These are phyloP conservation scores for Tringa solitaria DNA, from an alignment of 2,113 vertebrate species.

Conservation along the genomic window DNA sequence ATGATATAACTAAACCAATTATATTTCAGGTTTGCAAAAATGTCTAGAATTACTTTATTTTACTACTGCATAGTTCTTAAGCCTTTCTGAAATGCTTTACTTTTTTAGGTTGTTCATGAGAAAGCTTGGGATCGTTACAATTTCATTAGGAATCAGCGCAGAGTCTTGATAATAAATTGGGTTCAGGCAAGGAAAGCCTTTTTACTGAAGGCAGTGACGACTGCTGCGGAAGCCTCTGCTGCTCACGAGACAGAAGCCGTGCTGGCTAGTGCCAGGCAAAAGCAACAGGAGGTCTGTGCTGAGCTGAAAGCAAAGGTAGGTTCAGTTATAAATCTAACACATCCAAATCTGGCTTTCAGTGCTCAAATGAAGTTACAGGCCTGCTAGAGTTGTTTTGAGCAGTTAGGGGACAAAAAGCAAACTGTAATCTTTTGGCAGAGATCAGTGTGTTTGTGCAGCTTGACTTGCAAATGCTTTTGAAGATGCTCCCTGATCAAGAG, in stretches of 20 bases:
- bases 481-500: background rate
- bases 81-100: background rate
- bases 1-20: background rate
- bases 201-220: constrained; percentile 69
- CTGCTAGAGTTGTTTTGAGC: background rate
- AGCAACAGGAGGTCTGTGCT: constrained; percentile 84
- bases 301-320: constrained; percentile 87
- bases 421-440: background rate
- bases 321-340: background rate
- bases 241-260: constrained; percentile 74
- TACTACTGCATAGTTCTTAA: background rate
- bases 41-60: background rate
- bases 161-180: constrained; percentile 74
- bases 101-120: constrained; percentile 80
- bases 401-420: background rate
- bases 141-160: constrained; percentile 74
- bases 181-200: constrained; percentile 75
- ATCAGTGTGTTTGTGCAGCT: background rate
- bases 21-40: background rate
- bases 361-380: background rate
- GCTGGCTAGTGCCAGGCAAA: constrained; percentile 74
- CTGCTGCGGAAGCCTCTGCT: constrained; percentile 79
- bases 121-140: constrained; percentile 71
- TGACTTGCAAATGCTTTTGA: background rate
- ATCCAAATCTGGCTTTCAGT: background rate